A percentile compares a stretch with the other conserved stretches of the same genome.
Conservation (phyloP, 2,888 invertebrate genomes). For the Dicyrtoma fusca region DNA sequence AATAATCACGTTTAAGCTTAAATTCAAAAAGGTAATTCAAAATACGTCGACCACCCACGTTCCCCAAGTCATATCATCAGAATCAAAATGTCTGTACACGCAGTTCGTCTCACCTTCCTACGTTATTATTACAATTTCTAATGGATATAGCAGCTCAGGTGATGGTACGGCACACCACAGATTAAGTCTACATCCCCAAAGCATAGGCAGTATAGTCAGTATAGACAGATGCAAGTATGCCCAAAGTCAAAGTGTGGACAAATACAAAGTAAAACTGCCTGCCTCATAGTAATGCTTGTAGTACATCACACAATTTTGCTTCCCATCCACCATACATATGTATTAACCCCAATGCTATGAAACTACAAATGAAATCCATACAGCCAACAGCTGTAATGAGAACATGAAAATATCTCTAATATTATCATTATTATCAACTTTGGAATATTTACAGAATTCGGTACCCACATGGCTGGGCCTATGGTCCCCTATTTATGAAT, state of each 20-base stretch:
- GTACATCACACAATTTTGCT: neutral
- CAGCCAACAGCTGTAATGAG: constrained; percentile 1
- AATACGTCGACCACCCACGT: constrained; percentile 39
- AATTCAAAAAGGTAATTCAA: constrained; percentile 35
- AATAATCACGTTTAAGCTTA: constrained; percentile 37
- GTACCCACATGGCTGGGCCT: neutral
- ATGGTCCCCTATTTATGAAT: too few relatives aligned
- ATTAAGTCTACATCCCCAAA: too few relatives aligned
- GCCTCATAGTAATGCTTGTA: neutral
- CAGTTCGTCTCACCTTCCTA: constrained; percentile 26
- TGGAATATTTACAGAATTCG: neutral
- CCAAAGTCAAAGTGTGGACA: neutral
- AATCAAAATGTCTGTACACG: constrained; percentile 27
- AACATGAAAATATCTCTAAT: neutral
- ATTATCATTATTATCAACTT: neutral
- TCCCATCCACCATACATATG: neutral
- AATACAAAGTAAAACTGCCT: constrained; percentile 15
- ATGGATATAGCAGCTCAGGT: neutral
- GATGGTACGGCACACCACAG: too few relatives aligned
- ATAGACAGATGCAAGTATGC: too few relatives aligned
- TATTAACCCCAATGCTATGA: too few relatives aligned
- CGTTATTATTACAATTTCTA: neutral
- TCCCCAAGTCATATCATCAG: constrained; percentile 36
- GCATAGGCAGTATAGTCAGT: too few relatives aligned
- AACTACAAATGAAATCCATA: too few relatives aligned